Percentiles rank a stretch among this genome's conserved stretches.
Evolutionary conservation across 2,888 invertebrate species (phyloP).

Genomic region (Heterodera filipjevi): DNA sequence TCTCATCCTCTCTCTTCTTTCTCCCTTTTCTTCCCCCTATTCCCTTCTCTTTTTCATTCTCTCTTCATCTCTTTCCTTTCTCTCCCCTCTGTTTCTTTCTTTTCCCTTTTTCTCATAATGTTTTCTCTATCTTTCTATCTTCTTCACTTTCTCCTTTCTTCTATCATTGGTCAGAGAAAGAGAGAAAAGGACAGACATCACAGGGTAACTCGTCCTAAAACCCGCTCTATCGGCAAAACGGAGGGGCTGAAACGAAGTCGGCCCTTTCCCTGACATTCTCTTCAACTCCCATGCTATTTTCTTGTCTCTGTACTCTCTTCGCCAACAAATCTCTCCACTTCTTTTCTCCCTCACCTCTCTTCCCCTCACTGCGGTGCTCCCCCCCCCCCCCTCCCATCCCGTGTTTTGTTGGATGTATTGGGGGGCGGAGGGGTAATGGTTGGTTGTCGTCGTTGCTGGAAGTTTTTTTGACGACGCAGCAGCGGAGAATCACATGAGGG

Average conservation of each 20-base stretch:
- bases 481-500: constrained; percentile 24
- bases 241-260: neutral
- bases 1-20: neutral
- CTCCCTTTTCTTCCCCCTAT: neutral
- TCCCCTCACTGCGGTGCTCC: neutral
- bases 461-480: constrained; percentile 20
- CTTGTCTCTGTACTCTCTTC: neutral
- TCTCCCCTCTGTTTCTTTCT: neutral
- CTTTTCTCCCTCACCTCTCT: neutral
- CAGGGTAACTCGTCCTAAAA: constrained; percentile 1
- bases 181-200: neutral
- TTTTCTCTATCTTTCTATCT: neutral
- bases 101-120: neutral
- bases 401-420: constrained; percentile 8
- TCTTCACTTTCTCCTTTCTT: neutral
- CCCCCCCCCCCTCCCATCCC: neutral
- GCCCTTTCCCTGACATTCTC: neutral
- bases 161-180: neutral
- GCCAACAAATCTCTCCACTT: neutral
- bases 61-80: neutral
- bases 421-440: neutral
- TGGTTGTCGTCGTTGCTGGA: constrained; percentile 21
- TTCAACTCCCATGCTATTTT: neutral
- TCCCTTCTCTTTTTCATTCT: neutral
- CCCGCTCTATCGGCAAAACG: neutral